Percentiles rank a stretch among this genome's conserved stretches.
These are phyloP conservation scores for Diarsia dahlii DNA, from an alignment of 2,888 invertebrate genomes.

Conservation along the genomic window DNA sequence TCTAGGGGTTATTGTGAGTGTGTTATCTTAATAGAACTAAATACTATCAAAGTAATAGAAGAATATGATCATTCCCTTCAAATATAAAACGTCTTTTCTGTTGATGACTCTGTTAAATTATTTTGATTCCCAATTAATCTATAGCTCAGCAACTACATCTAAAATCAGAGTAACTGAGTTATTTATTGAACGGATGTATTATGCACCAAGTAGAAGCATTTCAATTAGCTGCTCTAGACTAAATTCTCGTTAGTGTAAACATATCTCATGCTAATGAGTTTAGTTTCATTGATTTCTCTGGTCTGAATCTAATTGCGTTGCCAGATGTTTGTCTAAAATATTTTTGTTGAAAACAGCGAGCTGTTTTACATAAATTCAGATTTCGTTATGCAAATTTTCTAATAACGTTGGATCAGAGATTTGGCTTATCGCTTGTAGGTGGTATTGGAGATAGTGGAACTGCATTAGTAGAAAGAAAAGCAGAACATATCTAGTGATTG, in stretches of 20 bases:
- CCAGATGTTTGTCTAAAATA: constrained; percentile 14
- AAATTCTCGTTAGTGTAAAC: constrained; percentile 19
- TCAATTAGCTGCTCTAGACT: constrained; percentile 23
- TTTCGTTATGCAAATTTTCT: constrained; percentile 10
- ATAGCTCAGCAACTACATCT: not conserved
- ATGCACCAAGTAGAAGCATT: constrained; percentile 7
- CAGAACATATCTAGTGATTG: not conserved
- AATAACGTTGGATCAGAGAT: not conserved
- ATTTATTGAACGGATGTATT: not conserved
- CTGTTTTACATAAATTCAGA: constrained; percentile 12
- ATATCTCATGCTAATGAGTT: constrained; percentile 48
- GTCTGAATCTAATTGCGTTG: constrained; percentile 15
- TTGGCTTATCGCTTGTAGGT: not conserved
- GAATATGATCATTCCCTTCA: not conserved
- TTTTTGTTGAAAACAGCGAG: constrained; percentile 2
- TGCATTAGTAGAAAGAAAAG: not conserved
- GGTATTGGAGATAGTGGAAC: not conserved
- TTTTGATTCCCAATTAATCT: not conserved
- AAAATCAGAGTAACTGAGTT: not conserved
- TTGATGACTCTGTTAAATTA: not conserved
- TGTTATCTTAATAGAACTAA: not conserved
- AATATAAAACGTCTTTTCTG: not conserved
- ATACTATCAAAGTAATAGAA: not conserved
- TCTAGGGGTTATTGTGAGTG: no score
- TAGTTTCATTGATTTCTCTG: constrained; percentile 34